A percentile compares a stretch with the other conserved stretches of the same genome.
phyloP scores from a whole-genome alignment of 2,888 invertebrate species.

The Lithophane leautieri region DNA sequence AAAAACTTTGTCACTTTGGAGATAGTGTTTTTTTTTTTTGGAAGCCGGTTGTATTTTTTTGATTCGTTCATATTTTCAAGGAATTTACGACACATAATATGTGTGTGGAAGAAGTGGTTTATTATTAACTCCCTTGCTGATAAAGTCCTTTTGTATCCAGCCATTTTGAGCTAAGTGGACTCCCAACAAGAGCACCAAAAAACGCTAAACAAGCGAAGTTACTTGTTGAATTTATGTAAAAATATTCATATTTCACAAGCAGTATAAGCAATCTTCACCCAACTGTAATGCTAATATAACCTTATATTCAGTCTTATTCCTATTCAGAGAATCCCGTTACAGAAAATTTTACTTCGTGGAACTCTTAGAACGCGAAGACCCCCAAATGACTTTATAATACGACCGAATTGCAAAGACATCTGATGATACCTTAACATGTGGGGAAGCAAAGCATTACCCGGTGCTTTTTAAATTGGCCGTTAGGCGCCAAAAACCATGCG shows the following conservation, averaged over 20 bases:
- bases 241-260: conserved; percentile 60
- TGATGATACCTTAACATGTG: conserved; percentile 47
- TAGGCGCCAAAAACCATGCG: conserved; percentile 52
- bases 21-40: no score
- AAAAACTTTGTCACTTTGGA: no score
- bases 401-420: conserved; percentile 75
- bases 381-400: conserved; percentile 81
- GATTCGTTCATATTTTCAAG: no score
- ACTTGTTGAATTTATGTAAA: conserved; percentile 53
- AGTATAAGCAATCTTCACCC: conserved; percentile 56
- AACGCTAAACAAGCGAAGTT: conserved; percentile 14
- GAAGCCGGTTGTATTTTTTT: no score
- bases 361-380: conserved; percentile 44
- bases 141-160: not conserved
- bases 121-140: not conserved
- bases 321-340: conserved; percentile 71
- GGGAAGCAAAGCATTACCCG: conserved; percentile 45
- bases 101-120: no score
- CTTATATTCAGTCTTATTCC: conserved; percentile 71
- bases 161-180: not conserved
- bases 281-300: conserved; percentile 67
- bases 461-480: conserved; percentile 58
- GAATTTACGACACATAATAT: no score
- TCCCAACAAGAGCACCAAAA: conserved; percentile 6
- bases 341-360: conserved; percentile 76